Percentiles rank a stretch among this genome's conserved stretches.
Conservation (phyloP, 2,113 vertebrate genomes). For the Hydrolagus affinis region DNA sequence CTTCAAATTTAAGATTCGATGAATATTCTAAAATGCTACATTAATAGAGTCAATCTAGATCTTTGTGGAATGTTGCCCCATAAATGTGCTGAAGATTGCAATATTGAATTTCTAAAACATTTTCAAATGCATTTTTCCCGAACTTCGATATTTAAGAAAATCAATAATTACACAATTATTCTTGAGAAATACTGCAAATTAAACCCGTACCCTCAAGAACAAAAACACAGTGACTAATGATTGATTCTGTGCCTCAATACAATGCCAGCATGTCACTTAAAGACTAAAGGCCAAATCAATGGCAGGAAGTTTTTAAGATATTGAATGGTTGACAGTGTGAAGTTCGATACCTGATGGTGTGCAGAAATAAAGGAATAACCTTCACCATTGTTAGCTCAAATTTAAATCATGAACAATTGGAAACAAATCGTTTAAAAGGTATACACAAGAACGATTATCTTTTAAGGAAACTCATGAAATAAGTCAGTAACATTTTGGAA, state of each 20-base stretch:
- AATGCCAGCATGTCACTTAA: background rate
- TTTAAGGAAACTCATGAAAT: background rate
- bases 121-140: too few species aligned
- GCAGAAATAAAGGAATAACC: background rate
- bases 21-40: too few species aligned
- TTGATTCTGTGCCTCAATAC: slow-evolving; percentile 1
- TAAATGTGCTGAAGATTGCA: too few species aligned
- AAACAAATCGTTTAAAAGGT: background rate
- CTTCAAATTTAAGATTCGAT: too few species aligned
- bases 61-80: too few species aligned
- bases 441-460: background rate
- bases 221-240: slow-evolving; percentile 2
- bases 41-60: too few species aligned
- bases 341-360: slow-evolving; percentile 2
- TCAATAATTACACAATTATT: too few species aligned
- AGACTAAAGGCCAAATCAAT: slow-evolving; percentile 16
- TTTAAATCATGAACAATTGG: background rate
- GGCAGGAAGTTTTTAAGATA: slow-evolving; percentile 12
- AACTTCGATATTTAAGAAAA: too few species aligned
- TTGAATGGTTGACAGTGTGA: slow-evolving; percentile 21
- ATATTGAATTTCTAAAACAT: too few species aligned
- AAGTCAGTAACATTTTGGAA: background rate
- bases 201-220: background rate
- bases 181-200: too few species aligned
- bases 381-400: background rate